A percentile compares a stretch with the other conserved stretches of the same genome.
Conservation (phyloP, 2,888 invertebrate species). For the Zhengitettix transpicula region DNA sequence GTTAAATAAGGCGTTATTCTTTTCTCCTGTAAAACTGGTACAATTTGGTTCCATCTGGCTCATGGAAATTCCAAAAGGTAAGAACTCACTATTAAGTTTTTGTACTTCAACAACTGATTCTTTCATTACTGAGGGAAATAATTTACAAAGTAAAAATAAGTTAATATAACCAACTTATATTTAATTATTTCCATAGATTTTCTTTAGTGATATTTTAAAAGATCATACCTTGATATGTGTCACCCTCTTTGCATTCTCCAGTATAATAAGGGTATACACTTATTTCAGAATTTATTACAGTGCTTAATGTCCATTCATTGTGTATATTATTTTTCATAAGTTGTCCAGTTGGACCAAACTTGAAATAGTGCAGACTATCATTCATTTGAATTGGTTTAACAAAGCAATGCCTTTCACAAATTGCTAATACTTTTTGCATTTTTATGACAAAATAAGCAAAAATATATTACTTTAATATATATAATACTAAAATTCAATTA, state of each 20-base stretch:
- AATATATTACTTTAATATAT: too few relatives aligned
- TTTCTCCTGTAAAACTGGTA: too few relatives aligned
- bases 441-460: background rate
- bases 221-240: constrained; percentile 1
- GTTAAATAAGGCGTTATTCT: too few relatives aligned
- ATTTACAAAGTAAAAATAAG: background rate
- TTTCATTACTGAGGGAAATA: constrained; percentile 5
- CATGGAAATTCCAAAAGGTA: constrained; percentile 29
- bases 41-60: too few relatives aligned
- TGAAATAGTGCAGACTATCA: constrained; percentile 8
- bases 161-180: background rate
- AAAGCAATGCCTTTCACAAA: constrained; percentile 15
- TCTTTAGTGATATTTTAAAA: background rate
- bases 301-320: constrained; percentile 34
- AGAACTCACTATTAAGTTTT: constrained; percentile 21
- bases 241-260: background rate
- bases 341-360: constrained; percentile 31
- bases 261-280: constrained; percentile 25
- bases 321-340: constrained; percentile 36
- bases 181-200: background rate
- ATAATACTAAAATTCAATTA: too few relatives aligned
- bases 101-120: constrained; percentile 23
- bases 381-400: constrained; percentile 10
- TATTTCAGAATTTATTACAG: constrained; percentile 29
- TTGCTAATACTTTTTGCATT: constrained; percentile 14